phyloP scores from a whole-genome alignment of 2,888 invertebrate genomes.

The Drosophila seclusa region DNA sequence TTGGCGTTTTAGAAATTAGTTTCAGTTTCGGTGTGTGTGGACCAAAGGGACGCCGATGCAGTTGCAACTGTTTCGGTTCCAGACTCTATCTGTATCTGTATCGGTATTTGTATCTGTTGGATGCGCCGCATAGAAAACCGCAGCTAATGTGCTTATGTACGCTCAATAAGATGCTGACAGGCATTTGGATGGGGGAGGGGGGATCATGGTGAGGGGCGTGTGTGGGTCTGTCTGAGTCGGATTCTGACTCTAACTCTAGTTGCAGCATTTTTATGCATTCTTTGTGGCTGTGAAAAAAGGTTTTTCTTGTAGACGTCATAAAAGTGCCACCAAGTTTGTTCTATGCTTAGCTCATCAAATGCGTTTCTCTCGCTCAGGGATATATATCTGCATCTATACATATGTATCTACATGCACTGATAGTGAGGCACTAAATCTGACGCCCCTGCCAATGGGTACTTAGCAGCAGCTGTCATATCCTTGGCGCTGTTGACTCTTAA shows the following conservation, averaged over 20 bases:
- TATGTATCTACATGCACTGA: slow-evolving; percentile 19
- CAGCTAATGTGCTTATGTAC: slow-evolving; percentile 75
- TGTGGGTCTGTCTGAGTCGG: slow-evolving; percentile 15
- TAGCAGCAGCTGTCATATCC: slow-evolving; percentile 70
- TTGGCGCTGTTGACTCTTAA: slow-evolving; percentile 57
- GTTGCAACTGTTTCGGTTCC: slow-evolving; percentile 30
- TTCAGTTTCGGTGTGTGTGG: slow-evolving; percentile 61
- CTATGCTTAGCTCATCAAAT: slow-evolving; percentile 37
- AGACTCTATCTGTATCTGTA: slow-evolving; percentile 6
- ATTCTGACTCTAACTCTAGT: background rate
- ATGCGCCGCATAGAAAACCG: slow-evolving; percentile 60
- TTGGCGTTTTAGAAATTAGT: slow-evolving; percentile 67
- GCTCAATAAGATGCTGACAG: slow-evolving; percentile 79
- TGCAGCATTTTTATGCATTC: slow-evolving; percentile 37
- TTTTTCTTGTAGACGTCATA: slow-evolving; percentile 68
- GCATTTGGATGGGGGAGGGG: slow-evolving; percentile 18
- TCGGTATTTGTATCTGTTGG: slow-evolving; percentile 24
- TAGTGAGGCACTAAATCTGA: slow-evolving; percentile 74
- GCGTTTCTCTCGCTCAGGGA: slow-evolving; percentile 22
- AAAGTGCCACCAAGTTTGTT: slow-evolving; percentile 46
- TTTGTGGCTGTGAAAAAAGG: slow-evolving; percentile 53
- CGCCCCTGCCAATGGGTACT: slow-evolving; percentile 67
- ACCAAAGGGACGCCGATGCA: slow-evolving; percentile 69
- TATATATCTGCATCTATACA: slow-evolving; percentile 21
- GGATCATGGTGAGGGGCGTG: slow-evolving; percentile 65